Evolutionary conservation across 2,113 vertebrate genomes (phyloP).

Genomic region (Centropus unirufus): DNA sequence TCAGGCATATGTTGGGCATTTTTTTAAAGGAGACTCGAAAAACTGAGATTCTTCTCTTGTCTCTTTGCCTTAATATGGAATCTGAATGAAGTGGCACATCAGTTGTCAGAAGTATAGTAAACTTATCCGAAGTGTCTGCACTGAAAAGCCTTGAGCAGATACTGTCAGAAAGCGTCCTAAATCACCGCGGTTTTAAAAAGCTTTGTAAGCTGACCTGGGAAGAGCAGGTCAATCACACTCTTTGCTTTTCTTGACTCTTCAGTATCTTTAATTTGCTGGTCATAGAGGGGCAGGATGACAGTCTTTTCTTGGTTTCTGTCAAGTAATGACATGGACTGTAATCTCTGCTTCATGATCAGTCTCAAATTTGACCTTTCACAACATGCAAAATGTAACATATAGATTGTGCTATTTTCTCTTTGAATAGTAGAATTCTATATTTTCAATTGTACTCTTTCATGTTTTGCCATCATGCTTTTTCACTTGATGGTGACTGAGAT

Average conservation of each 20-base stretch:
- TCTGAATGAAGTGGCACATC: background rate
- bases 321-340: background rate
- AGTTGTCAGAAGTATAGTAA: background rate
- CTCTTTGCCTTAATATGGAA: background rate
- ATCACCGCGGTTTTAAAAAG: background rate
- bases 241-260: background rate
- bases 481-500: background rate
- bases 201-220: background rate
- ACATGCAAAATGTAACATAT: background rate
- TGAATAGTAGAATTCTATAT: background rate
- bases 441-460: background rate
- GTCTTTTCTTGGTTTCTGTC: background rate
- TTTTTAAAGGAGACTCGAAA: background rate
- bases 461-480: background rate
- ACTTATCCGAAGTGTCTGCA: background rate
- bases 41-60: background rate
- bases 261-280: background rate
- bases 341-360: background rate
- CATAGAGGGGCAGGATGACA: fast-evolving
- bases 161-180: background rate
- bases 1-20: background rate
- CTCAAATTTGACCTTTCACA: background rate
- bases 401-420: background rate
- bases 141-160: background rate
- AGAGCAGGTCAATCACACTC: background rate